Base-by-base conservation (phyloP, 2,888 invertebrate species). In the Eulithis testata region DNA sequence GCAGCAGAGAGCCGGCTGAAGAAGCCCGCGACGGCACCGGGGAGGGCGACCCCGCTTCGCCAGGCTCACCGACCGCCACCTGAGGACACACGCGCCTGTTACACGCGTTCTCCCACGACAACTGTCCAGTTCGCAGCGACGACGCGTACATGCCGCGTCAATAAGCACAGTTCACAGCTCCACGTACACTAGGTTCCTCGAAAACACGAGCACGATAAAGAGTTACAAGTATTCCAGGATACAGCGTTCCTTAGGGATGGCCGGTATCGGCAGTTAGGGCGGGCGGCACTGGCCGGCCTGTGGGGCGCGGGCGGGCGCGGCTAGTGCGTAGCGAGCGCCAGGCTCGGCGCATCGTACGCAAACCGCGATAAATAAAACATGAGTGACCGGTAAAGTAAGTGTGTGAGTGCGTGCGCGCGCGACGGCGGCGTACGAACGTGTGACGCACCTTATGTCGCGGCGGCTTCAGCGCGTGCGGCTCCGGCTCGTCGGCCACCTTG, bases 21-120 rank as follows among this genome's bases (percentile, higher is more conserved):
- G 93, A 92, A 85, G 95, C 95, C 73, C 94, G 93, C 77, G 95
- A 95, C 62, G 95, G 95, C 78, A 94, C 95, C 81, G 95, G 95
- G 65, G 95, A 95, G 69, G 92, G 92, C 83, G 92, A 91, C 68
- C 82, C 94, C 94, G 94, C 95, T 94, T 91, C 95, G 86, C 87
- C 95, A 89, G 89, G 88, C 85, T 91, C 92, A 77, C 89, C 91
- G 81, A 89, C 88, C 88, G 88, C 89, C 91, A 88, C 95, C 94
- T 88, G 95, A 89, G 92, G 92, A 92, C 92, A 92, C 92, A 92
- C 93, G 95, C 88, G 95, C 93, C 94, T 94, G 94, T 90, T 95
- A 95, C 85, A 95, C 95, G 85, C 94, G 94, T 79, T 95, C 91
- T 86, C 94, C 94, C 93, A 94, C 93, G 91, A 94, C 89, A 91